Evolutionary conservation across 30 jellyfish, hydroid and myxozoan genomes (phyloP).

Genomic region (Mastigias papua): DNA sequence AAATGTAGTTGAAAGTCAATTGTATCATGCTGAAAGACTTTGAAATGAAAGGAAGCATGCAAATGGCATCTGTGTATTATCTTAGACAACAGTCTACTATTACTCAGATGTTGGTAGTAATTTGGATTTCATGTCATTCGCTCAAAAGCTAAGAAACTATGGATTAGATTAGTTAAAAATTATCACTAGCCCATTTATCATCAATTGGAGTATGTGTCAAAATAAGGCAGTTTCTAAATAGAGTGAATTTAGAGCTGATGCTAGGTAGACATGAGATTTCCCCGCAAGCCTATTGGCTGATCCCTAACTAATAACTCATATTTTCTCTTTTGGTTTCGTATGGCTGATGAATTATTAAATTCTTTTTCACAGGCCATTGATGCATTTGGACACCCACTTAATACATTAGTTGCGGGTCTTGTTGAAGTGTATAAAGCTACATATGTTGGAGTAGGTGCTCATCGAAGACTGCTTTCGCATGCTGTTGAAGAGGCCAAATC

Average conservation of each 20-base stretch:
- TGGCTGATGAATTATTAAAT: background rate
- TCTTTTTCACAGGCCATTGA: constrained; percentile 72
- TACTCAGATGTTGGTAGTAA: too few species aligned
- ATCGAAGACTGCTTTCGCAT: constrained; percentile 87
- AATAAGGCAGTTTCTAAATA: too few species aligned
- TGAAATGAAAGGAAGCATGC: too few species aligned
- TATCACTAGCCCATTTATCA: too few species aligned
- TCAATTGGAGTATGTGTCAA: too few species aligned
- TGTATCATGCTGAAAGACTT: too few species aligned
- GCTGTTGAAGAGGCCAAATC: constrained; percentile 98
- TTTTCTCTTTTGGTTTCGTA: background rate
- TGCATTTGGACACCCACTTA: constrained; percentile 90
- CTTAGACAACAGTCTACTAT: too few species aligned
- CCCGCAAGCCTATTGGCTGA: background rate
- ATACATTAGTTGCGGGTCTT: constrained; percentile 80
- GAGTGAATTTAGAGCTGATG: background rate
- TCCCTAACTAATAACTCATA: background rate
- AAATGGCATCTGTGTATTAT: too few species aligned
- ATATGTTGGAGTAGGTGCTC: constrained; percentile 99
- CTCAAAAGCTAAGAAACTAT: too few species aligned
- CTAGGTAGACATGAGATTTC: background rate
- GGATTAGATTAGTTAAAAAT: too few species aligned
- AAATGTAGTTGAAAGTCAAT: too few species aligned
- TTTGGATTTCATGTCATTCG: too few species aligned
- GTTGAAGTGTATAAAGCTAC: constrained; percentile 93